Base-by-base conservation (phyloP, 2,888 invertebrate species). In the Sycophila texana region DNA sequence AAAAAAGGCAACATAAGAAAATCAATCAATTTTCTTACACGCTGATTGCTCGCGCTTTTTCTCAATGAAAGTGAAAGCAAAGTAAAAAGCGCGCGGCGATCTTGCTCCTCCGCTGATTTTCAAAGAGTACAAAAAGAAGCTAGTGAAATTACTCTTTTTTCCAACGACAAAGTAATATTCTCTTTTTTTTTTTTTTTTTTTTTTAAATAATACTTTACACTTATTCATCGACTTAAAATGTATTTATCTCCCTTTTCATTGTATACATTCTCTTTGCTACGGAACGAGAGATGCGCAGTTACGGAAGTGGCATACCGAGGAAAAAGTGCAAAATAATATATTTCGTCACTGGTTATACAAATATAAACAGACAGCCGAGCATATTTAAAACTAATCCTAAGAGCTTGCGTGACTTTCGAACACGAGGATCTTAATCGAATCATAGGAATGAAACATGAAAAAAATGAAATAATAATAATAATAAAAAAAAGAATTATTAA, bases 111-210 rank as follows among this genome's bases (percentile, higher is more conserved):
- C 49, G 72, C 65, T 68, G 22, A 65, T 75, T 72, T 78, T 81
- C 78, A 30, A 81, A 71, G 57, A 81, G 77, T 75, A 78, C 75
- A 72, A 75, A 80, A 72, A 70, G 39, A 75, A 81, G 63, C 74
- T 78, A 72, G 68, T 78, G 63, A 81, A 77, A 71, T 71, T 55
- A 60, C 70, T 70, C 10, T 61, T 18, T 78, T 39, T 66, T 67
- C 57, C 30, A 51, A 14, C 39, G 10, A 39, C 39, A 22, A 63
- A 63, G 49, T 74, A 22, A 30, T n/a, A n/a, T n/a, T 55, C 7
- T 57, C 39, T 66, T 63, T n/a, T 73, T n/a, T 1, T 57, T 68
- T 49, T 18, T 53, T 74, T n/a, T 39, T 7, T 39, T 39, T 39
- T 39, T 39, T 39, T 39, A 39, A 39, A 39, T 10, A 39, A 39